Evolutionary conservation across 2,888 invertebrate genomes (phyloP).

Genomic region (Chaetogeoica ovagalla): DNA sequence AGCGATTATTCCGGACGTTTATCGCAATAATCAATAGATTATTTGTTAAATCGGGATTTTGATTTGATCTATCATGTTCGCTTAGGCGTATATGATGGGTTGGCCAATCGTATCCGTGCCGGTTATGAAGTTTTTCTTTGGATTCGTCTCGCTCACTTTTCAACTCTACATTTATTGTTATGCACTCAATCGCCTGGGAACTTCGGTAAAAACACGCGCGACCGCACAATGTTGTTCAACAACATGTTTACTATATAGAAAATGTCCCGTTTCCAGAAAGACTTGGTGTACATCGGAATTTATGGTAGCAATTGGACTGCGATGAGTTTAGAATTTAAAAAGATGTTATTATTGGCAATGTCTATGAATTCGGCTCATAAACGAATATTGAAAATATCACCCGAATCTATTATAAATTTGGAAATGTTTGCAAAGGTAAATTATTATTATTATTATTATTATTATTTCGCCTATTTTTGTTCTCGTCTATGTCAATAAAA

Average conservation of each 20-base stretch:
- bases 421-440: slow-evolving; percentile 30
- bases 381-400: slow-evolving; percentile 13
- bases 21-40: too few species aligned
- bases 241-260: neutral
- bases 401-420: neutral
- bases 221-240: neutral
- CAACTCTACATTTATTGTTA: slow-evolving; percentile 16
- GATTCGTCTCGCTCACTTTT: neutral
- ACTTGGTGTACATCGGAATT: neutral
- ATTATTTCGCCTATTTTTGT: too few species aligned
- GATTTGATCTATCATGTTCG: too few species aligned
- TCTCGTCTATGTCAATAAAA: too few species aligned
- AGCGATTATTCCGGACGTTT: neutral
- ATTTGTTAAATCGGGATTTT: too few species aligned
- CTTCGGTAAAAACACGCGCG: slow-evolving; percentile 4
- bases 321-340: slow-evolving; percentile 26
- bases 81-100: neutral
- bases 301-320: slow-evolving; percentile 39
- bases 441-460: too few species aligned
- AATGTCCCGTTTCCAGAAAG: slow-evolving; percentile 6
- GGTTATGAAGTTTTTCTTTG: neutral
- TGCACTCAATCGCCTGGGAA: neutral
- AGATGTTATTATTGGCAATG: slow-evolving; percentile 24
- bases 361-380: slow-evolving; percentile 14
- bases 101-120: neutral